These are phyloP conservation scores for Paratilapia polleni DNA, from an alignment of 2,113 vertebrate genomes.

Conservation along the genomic window DNA sequence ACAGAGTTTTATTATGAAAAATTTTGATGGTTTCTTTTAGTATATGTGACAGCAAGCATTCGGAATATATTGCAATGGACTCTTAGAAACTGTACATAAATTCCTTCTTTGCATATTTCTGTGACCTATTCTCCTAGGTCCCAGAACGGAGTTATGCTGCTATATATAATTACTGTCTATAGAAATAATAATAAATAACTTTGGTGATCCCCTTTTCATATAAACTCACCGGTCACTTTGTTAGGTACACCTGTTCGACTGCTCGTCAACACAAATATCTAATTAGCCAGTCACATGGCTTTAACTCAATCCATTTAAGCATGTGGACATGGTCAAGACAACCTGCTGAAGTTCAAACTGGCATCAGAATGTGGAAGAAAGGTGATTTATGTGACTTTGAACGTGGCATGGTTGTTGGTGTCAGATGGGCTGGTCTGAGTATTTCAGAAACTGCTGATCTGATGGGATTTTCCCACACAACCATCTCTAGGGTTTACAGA, in stretches of 20 bases:
- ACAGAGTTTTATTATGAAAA: no score
- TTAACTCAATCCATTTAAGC: no score
- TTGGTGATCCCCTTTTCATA: neutral
- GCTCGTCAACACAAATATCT: neutral
- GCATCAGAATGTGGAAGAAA: neutral
- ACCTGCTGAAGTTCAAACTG: no score
- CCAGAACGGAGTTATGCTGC: no score
- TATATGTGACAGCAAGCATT: neutral
- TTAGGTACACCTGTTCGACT: neutral
- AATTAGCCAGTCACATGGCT: neutral
- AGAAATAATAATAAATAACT: neutral
- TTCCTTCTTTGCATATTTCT: no score
- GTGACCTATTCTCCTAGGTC: no score
- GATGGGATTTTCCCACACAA: neutral
- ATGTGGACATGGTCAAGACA: no score
- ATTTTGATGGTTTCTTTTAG: neutral
- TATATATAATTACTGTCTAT: neutral
- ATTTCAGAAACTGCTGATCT: neutral
- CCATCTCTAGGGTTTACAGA: no score
- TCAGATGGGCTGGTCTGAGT: neutral
- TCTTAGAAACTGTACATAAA: no score
- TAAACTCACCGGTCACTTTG: neutral
- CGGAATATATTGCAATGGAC: no score
- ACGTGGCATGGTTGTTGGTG: neutral
- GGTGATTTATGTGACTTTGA: neutral